Percentiles rank a stretch among this genome's conserved stretches.
These are phyloP conservation scores for Noctua janthina DNA, from an alignment of 2,888 invertebrate species.

Conservation along the genomic window DNA sequence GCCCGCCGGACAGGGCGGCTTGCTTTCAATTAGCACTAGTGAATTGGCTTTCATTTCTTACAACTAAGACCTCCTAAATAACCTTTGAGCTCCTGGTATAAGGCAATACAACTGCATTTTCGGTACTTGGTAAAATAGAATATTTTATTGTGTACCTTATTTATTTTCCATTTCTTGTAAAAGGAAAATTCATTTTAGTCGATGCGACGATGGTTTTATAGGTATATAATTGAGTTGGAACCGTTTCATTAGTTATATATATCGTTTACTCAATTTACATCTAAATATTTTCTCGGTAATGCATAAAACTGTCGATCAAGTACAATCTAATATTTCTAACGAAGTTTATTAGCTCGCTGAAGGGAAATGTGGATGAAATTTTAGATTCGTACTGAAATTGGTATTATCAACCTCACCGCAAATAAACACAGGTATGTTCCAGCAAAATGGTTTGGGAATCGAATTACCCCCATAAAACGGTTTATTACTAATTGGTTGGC, in stretches of 20 bases:
- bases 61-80: constrained; percentile 65
- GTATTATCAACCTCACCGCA: neutral
- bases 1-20: constrained; percentile 51
- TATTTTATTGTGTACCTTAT: neutral
- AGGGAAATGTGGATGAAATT: neutral
- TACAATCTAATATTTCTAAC: neutral
- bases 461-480: constrained; percentile 58
- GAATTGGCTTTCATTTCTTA: constrained; percentile 64
- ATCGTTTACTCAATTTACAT: neutral
- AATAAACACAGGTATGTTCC: constrained; percentile 38
- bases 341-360: neutral
- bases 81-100: constrained; percentile 54
- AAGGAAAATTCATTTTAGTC: neutral
- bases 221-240: neutral
- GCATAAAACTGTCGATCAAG: neutral
- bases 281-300: neutral
- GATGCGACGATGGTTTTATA: neutral
- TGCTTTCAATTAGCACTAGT: constrained; percentile 72
- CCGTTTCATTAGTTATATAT: neutral
- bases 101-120: constrained; percentile 11
- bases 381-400: neutral
- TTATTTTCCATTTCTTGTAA: constrained; percentile 3
- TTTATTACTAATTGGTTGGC: constrained; percentile 52
- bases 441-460: constrained; percentile 50
- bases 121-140: neutral